Percentiles rank a stretch among this genome's conserved stretches.
These are phyloP conservation scores for Myotis myotis DNA, from an alignment of 2,797 vertebrate genomes.

Conservation along the genomic window DNA sequence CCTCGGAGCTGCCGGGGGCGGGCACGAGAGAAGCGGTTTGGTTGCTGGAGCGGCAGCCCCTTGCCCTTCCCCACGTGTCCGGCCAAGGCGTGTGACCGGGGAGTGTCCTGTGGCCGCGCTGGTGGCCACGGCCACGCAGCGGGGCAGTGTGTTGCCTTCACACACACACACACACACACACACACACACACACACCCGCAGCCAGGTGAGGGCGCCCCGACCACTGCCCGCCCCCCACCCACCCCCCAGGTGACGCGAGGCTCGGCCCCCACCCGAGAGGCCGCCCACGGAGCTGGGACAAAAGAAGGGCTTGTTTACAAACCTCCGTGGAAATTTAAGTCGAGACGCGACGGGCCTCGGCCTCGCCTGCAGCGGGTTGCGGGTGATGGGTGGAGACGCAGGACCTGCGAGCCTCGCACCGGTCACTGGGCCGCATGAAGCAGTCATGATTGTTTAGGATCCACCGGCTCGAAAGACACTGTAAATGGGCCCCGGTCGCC, in stretches of 20 bases:
- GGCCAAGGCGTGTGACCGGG: fast-evolving
- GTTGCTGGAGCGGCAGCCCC: fast-evolving
- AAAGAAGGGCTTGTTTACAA: conserved; percentile 84
- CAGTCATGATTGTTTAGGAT: conserved; percentile 99
- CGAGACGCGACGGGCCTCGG: conserved; percentile 80
- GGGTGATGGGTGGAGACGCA: conserved; percentile 97
- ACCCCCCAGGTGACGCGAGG: not conserved
- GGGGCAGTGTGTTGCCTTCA: fast-evolving
- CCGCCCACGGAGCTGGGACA: conserved; percentile 65
- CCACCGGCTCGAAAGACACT: conserved; percentile 93
- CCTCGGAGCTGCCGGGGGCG: too few species aligned
- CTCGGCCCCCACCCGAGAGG: fast-evolving
- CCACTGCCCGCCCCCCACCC: fast-evolving
- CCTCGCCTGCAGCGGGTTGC: conserved; percentile 94
- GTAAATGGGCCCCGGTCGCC: too few species aligned
- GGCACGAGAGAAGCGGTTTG: fast-evolving
- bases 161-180: fast-evolving
- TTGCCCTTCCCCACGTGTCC: fast-evolving
- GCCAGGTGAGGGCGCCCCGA: fast-evolving
- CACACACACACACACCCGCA: fast-evolving
- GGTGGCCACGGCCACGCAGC: fast-evolving
- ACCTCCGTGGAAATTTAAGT: conserved; percentile 82
- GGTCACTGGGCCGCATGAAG: conserved; percentile 99
- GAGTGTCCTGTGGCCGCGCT: too few species aligned
- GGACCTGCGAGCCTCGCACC: conserved; percentile 91